A percentile compares a stretch with the other conserved stretches of the same genome.
phyloP scores from a whole-genome alignment of 2,888 invertebrate species.

The Schizotus pectinicornis region DNA sequence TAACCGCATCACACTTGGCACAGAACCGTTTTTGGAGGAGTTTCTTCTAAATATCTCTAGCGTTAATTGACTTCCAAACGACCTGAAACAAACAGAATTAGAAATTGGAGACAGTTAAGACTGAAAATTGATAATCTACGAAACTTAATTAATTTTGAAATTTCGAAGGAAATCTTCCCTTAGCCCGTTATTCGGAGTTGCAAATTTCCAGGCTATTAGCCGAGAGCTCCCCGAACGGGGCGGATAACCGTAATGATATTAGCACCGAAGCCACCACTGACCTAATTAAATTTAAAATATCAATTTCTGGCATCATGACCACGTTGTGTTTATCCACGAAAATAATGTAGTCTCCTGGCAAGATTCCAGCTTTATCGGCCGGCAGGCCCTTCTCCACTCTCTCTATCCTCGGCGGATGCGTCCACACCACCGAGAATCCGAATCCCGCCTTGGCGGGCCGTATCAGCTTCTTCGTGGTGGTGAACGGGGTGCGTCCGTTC shows the following conservation, averaged over 20 bases:
- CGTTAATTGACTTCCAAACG: slow-evolving; percentile 72
- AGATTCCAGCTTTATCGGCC: slow-evolving; percentile 81
- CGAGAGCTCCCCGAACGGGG: not conserved
- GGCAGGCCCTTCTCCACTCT: slow-evolving; percentile 81
- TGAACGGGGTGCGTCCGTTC: slow-evolving; percentile 82
- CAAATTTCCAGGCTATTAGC: not conserved
- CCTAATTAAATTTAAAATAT: slow-evolving; percentile 66
- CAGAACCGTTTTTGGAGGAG: slow-evolving; percentile 58
- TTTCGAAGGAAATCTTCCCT: too few species aligned
- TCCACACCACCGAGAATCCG: slow-evolving; percentile 90
- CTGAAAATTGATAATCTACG: not conserved
- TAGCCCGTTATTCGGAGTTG: too few species aligned
- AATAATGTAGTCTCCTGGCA: slow-evolving; percentile 86
- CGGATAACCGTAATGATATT: not conserved
- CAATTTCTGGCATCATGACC: slow-evolving; percentile 80
- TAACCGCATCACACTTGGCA: slow-evolving; percentile 45
- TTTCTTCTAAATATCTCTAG: slow-evolving; percentile 75
- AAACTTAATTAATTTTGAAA: not conserved
- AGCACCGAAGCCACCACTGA: slow-evolving; percentile 43
- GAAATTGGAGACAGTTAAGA: not conserved
- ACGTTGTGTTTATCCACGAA: slow-evolving; percentile 88
- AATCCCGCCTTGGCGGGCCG: slow-evolving; percentile 65
- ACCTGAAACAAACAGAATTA: slow-evolving; percentile 60
- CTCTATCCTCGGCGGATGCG: slow-evolving; percentile 85
- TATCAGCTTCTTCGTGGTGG: slow-evolving; percentile 71